Percentiles rank a stretch among this genome's conserved stretches.
These are phyloP conservation scores for Illadopsis cleaveri DNA, from an alignment of 2,113 vertebrate species.

Conservation along the genomic window DNA sequence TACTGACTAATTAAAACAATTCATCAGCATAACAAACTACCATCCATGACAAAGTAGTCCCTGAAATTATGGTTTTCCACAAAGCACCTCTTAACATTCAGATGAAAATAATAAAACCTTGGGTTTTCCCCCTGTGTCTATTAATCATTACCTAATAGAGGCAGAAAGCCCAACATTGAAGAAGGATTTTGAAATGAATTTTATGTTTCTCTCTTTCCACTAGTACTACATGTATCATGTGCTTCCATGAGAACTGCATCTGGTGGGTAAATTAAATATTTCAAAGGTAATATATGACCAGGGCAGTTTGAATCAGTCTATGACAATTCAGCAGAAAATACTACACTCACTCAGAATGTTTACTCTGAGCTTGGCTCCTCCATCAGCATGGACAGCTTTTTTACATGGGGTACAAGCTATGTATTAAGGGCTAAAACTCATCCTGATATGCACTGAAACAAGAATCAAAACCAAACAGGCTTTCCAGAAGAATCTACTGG, in stretches of 20 bases:
- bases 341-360: background rate
- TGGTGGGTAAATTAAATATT: constrained; percentile 67
- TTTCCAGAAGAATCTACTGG: background rate
- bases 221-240: background rate
- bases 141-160: constrained; percentile 73
- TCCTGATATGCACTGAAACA: background rate
- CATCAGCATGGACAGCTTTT: constrained; percentile 4
- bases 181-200: constrained; percentile 33
- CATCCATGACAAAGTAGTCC: constrained; percentile 44
- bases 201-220: constrained; percentile 23
- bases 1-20: constrained; percentile 71
- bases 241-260: constrained; percentile 31
- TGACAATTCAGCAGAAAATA: constrained; percentile 60
- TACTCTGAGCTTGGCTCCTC: background rate
- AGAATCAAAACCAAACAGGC: background rate
- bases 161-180: constrained; percentile 43
- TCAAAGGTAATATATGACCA: constrained; percentile 50
- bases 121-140: constrained; percentile 5
- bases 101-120: constrained; percentile 59
- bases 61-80: constrained; percentile 44
- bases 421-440: background rate
- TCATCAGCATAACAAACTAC: constrained; percentile 67
- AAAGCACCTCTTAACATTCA: constrained; percentile 64
- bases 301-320: constrained; percentile 35
- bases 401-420: background rate